phyloP scores from a whole-genome alignment of 2,797 vertebrate genomes.

The Tarsius wallacei region DNA sequence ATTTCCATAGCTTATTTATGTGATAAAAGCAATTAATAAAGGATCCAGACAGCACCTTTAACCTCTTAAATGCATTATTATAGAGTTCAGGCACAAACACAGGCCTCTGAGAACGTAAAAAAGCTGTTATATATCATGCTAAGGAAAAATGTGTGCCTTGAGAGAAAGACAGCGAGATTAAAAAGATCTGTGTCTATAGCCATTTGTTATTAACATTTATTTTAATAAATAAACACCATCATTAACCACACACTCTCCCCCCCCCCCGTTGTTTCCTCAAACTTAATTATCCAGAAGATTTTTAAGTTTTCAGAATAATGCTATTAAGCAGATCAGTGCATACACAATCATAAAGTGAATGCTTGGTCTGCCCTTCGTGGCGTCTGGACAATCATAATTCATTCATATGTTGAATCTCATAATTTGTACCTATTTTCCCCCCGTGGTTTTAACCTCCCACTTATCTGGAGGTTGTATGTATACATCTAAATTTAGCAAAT shows the following conservation, averaged over 20 bases:
- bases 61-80: slow-evolving; percentile 84
- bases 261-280: slow-evolving; percentile 43
- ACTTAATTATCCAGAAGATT: slow-evolving; percentile 84
- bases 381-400: slow-evolving; percentile 83
- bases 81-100: slow-evolving; percentile 77
- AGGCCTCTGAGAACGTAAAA: slow-evolving; percentile 66
- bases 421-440: slow-evolving; percentile 85
- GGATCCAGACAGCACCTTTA: slow-evolving; percentile 77
- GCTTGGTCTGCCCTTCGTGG: slow-evolving; percentile 74
- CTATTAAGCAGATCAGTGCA: slow-evolving; percentile 71
- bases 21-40: slow-evolving; percentile 87
- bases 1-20: slow-evolving; percentile 85
- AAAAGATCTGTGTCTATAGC: slow-evolving; percentile 37
- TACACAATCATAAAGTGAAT: slow-evolving; percentile 81
- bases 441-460: slow-evolving; percentile 83
- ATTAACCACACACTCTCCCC: slow-evolving; percentile 76
- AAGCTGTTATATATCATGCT: slow-evolving; percentile 64
- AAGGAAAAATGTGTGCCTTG: slow-evolving; percentile 8
- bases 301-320: slow-evolving; percentile 76
- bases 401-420: slow-evolving; percentile 79
- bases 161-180: background rate
- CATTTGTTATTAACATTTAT: slow-evolving; percentile 72
- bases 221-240: slow-evolving; percentile 72
- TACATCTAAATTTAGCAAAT: slow-evolving; percentile 84
- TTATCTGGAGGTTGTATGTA: slow-evolving; percentile 76